phyloP scores from a whole-genome alignment of 2,113 vertebrate species.

The Centropus bengalensis region DNA sequence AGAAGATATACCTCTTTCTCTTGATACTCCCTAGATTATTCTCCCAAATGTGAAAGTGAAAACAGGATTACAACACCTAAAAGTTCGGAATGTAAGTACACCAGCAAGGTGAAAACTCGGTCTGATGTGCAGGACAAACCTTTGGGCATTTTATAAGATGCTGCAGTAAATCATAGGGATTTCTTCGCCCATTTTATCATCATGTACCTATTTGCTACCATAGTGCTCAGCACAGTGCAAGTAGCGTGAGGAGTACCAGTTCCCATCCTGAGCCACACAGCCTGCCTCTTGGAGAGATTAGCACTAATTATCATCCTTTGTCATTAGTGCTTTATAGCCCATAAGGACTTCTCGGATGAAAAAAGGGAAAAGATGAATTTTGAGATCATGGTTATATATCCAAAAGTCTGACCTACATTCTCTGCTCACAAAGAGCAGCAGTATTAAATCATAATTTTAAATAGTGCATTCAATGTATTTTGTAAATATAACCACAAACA shows the following conservation, averaged over 20 bases:
- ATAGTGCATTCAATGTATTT: not conserved
- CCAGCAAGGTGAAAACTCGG: not conserved
- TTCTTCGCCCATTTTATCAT: not conserved
- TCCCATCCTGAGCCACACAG: not conserved
- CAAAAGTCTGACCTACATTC: not conserved
- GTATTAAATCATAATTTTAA: not conserved
- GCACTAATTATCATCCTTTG: not conserved
- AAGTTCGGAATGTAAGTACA: not conserved
- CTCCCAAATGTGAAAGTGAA: not conserved
- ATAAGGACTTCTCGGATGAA: not conserved
- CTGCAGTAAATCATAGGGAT: not conserved
- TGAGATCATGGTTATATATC: not conserved
- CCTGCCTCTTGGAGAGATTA: not conserved
- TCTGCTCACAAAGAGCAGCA: not conserved
- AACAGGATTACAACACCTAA: not conserved
- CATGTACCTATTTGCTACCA: not conserved
- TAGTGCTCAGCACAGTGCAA: fast-evolving
- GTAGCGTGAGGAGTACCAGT: not conserved
- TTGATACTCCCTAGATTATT: constrained; percentile 1
- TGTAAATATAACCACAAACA: not conserved
- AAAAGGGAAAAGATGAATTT: not conserved
- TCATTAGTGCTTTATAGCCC: not conserved
- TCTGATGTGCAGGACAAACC: not conserved
- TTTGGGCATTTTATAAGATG: not conserved
- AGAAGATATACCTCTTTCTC: not conserved